Conservation (phyloP, 2,888 invertebrate genomes). For the Octodonta nipae region DNA sequence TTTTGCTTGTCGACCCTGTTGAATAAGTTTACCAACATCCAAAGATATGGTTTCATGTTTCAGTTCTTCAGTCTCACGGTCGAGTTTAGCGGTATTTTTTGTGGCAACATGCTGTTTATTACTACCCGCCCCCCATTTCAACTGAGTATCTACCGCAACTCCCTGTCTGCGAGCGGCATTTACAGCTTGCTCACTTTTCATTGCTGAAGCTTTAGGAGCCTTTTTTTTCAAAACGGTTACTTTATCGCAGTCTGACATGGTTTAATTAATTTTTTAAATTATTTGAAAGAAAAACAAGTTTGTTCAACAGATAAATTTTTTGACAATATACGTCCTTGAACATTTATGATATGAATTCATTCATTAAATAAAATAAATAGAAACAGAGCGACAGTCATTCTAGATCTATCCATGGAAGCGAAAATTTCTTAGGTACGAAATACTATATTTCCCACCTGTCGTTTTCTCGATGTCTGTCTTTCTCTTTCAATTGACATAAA, state of each 20-base stretch:
- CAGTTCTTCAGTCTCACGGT: constrained; percentile 95
- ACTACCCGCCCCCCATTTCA: constrained; percentile 76
- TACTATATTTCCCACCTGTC: too few species aligned
- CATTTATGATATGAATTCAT: too few species aligned
- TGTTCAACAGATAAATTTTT: too few species aligned
- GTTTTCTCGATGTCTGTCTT: too few species aligned
- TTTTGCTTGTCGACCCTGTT: constrained; percentile 88
- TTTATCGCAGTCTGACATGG: constrained; percentile 80
- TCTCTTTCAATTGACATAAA: too few species aligned
- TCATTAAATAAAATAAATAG: too few species aligned
- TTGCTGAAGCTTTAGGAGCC: constrained; percentile 74
- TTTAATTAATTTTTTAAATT: too few species aligned
- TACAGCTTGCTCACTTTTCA: constrained; percentile 85
- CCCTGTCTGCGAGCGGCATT: constrained; percentile 90
- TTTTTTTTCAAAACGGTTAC: constrained; percentile 87
- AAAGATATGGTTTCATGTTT: constrained; percentile 80
- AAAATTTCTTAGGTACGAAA: too few species aligned
- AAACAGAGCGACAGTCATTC: too few species aligned
- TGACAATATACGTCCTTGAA: too few species aligned
- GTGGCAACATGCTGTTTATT: constrained; percentile 95
- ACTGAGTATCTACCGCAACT: constrained; percentile 75
- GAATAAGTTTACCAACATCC: constrained; percentile 86
- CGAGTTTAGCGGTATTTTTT: constrained; percentile 94
- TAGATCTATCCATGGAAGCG: too few species aligned
- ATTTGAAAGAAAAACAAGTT: too few species aligned